These are phyloP conservation scores for Apus apus DNA, from an alignment of 2,113 vertebrate species.

Conservation along the genomic window DNA sequence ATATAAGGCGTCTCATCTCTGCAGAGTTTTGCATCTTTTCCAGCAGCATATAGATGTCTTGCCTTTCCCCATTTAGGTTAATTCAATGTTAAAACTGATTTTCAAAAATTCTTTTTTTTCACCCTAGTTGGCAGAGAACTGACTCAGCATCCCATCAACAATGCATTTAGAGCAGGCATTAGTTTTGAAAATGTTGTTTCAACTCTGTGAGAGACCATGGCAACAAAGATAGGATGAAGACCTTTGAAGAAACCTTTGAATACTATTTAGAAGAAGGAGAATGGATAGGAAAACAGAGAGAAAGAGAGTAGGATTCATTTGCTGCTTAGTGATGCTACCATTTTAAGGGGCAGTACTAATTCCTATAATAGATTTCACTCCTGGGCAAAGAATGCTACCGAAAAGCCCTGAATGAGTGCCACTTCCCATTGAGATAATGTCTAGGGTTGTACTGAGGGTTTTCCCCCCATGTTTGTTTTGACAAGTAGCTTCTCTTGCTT, in stretches of 20 bases:
- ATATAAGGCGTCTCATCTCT: not conserved
- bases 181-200: constrained; percentile 65
- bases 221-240: constrained; percentile 68
- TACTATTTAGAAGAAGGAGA: constrained; percentile 51
- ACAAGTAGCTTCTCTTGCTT: constrained; percentile 71
- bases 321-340: constrained; percentile 62
- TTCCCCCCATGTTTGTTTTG: constrained; percentile 64
- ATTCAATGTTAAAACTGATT: constrained; percentile 48
- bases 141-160: constrained; percentile 63
- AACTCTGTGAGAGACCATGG: constrained; percentile 48
- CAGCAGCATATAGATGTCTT: not conserved
- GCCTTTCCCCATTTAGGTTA: constrained; percentile 44
- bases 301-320: constrained; percentile 50
- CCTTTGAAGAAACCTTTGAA: constrained; percentile 69
- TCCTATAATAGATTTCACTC: constrained; percentile 64
- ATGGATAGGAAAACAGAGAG: constrained; percentile 47
- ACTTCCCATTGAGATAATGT: constrained; percentile 70
- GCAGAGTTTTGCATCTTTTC: not conserved
- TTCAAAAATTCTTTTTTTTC: constrained; percentile 42
- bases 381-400: constrained; percentile 44
- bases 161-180: constrained; percentile 54
- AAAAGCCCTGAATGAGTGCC: constrained; percentile 47
- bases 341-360: constrained; percentile 62
- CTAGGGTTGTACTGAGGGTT: constrained; percentile 41
- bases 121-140: constrained; percentile 25